Base-by-base conservation (phyloP, 2,797 vertebrate genomes). In the Ctenopoma kingsleyae region DNA sequence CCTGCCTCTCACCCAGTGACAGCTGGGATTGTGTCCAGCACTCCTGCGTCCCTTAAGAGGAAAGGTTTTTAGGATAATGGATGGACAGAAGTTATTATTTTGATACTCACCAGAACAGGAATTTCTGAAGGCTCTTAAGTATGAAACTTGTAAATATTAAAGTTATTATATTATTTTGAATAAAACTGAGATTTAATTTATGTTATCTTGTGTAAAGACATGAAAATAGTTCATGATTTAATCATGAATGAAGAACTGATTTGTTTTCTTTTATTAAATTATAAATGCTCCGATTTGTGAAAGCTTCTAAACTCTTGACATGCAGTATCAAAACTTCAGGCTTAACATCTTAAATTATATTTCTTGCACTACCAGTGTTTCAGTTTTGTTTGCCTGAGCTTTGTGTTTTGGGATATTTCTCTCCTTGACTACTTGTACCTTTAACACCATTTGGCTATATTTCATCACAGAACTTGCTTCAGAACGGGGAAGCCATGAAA, bases 401-500 rank as follows among this genome's bases (percentile, higher is more conserved):
- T 32, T 32, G 16, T 12, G 40, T 30, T 19, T 48, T 9, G 22
- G 0, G 11, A 3, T 10, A 5, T 57, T 46, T 50, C 4, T 43
- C 6, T 5, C 4, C 30, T 1, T 54, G 11, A 9, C 27, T 47
- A 22, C 10, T 48, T 20, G 36, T 4, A 32, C n/a, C 5, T 48
- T 35, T 23, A 1, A 27, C 12, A 0, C 40, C 23, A 0, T 71
- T 40, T 62, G 13, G 1, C 16, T 67, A 2, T 49, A 1, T 71
- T 63, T 63, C 15, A 17, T 58, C 41, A 0, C 62, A 98, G 97
- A 88, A 78, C 13, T 76, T 98, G 92, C 87, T 98, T 70, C 83
- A 93, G 83, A 92, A 88, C 0, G 96, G 96, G 0, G 96, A 98
- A 78, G 97, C 97, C 82, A 98, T 98, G 97, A 89, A 94, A 68